Percentiles rank a stretch among this genome's conserved stretches.
phyloP scores from a whole-genome alignment of 2,888 invertebrate species.

The Onchidella celtica region DNA sequence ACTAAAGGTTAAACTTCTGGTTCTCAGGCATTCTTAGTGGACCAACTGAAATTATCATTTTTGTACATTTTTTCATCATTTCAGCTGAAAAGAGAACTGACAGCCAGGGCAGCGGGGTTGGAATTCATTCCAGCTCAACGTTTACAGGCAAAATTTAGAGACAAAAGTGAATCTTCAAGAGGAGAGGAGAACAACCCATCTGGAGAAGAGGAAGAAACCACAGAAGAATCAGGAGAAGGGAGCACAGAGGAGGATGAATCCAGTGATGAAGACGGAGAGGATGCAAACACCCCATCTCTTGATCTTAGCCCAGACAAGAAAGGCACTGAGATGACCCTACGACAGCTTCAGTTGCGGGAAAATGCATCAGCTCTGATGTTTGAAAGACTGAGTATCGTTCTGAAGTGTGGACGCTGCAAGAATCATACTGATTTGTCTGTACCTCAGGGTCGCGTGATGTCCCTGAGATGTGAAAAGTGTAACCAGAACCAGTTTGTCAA shows the following conservation, averaged over 20 bases:
- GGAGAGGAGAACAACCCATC: neutral
- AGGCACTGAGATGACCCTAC: constrained; percentile 76
- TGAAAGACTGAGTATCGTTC: constrained; percentile 67
- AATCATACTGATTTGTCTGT: constrained; percentile 70
- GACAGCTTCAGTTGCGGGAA: constrained; percentile 74
- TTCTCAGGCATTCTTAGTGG: too few species aligned
- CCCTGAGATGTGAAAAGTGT: constrained; percentile 75
- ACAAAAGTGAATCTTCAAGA: constrained; percentile 10
- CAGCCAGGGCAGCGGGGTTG: constrained; percentile 76
- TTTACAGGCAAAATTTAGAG: constrained; percentile 56
- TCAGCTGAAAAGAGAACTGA: constrained; percentile 75
- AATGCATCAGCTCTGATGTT: constrained; percentile 73
- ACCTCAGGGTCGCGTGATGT: constrained; percentile 66
- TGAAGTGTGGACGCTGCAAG: constrained; percentile 76
- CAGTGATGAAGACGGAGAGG: constrained; percentile 37
- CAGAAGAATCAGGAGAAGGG: constrained; percentile 26
- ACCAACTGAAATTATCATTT: too few species aligned
- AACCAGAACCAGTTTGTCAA: constrained; percentile 66
- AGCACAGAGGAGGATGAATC: constrained; percentile 41
- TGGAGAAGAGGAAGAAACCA: constrained; percentile 34
- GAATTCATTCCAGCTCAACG: constrained; percentile 75
- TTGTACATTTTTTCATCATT: too few species aligned
- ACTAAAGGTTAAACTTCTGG: too few species aligned
- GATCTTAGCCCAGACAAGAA: constrained; percentile 61
- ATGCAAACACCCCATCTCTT: constrained; percentile 16